Evolutionary conservation across 2,888 invertebrate species (phyloP), one percentile per base, ranked within the genome.

Genomic region (Nudaria mundana): DNA sequence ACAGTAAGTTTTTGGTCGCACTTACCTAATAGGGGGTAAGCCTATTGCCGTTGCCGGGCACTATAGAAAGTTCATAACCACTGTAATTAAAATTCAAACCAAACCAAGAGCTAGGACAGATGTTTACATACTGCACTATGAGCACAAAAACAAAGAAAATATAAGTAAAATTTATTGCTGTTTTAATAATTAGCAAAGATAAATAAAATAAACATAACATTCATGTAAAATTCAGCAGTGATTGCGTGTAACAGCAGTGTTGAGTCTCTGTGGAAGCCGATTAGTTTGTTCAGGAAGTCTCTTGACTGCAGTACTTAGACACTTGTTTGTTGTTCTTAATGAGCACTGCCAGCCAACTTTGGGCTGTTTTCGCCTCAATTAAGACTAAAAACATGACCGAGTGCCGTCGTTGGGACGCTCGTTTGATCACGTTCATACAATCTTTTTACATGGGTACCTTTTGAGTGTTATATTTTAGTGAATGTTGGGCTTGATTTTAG

Each of bases 321-420:
- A 71, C 75, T 84, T 85, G 85, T 86, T 86, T 83, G 85, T 81
- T 83, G 82, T 81, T 82, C 79, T 81, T 87, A 86, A 87, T 84
- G 87, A 88, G 85, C 81, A 77, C 59, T 68, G 81, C 71, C 77
- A 83, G 80, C 79, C 80, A 81, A 85, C 74, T 85, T 81, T 62
- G 76, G 76, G 66, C 74, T 79, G 81, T 80, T 81, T 73, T 73
- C 75, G 79, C 76, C 79, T 84, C 84, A 86, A 86, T 87, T 86
- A 87, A 82, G 77, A 74, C 84, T 74, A 74, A 78, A 77, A 81
- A 82, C 85, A 84, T 80, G 79, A 76, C 79, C 77, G 69, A 78
- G 75, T 76, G 71, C 73, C 67, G 72, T 71, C 70, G 69, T 63
- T 59, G 67, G 58, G 65, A 68, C 63, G 66, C 55, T 59, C 48